A percentile compares a stretch with the other conserved stretches of the same genome.
Evolutionary conservation across 2,113 vertebrate species (phyloP).

Genomic region (Puntigrus tetrazona): DNA sequence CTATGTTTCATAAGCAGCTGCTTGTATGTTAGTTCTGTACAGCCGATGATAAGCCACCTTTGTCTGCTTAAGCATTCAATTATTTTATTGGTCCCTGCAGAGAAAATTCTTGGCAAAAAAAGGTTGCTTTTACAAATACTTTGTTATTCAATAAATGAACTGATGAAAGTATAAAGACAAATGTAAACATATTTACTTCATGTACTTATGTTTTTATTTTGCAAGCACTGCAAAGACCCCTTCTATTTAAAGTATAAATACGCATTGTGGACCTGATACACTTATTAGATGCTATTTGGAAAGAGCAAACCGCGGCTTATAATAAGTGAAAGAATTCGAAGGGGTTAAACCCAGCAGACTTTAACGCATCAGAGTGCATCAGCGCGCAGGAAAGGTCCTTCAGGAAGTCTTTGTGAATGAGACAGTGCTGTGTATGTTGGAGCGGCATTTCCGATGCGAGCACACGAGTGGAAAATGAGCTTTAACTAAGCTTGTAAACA

Average conservation of each 20-base stretch:
- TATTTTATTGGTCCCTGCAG: not conserved
- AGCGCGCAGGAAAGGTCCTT: not conserved
- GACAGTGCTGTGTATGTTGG: not conserved
- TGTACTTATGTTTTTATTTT: too few relatives aligned
- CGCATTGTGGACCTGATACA: not conserved
- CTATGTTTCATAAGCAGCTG: not conserved
- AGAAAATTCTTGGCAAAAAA: not conserved
- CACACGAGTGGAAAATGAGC: slow-evolving; percentile 48
- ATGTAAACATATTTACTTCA: not conserved
- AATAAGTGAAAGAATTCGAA: not conserved
- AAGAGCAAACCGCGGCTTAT: not conserved
- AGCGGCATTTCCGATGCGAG: not conserved
- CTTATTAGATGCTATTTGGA: not conserved
- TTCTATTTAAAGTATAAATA: not conserved
- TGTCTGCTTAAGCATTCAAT: not conserved
- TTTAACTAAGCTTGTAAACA: slow-evolving; percentile 45
- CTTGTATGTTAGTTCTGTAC: not conserved
- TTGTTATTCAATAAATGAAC: not conserved
- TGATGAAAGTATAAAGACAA: not conserved
- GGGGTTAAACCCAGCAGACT: not conserved
- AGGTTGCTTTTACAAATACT: not conserved
- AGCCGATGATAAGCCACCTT: not conserved
- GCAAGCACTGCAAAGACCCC: too few relatives aligned
- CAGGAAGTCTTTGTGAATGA: slow-evolving; percentile 10
- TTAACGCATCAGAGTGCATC: not conserved